Percentiles rank a stretch among this genome's conserved stretches.
These are phyloP conservation scores for Menidia beryllina DNA, from an alignment of 2,113 vertebrate genomes.

Conservation along the genomic window DNA sequence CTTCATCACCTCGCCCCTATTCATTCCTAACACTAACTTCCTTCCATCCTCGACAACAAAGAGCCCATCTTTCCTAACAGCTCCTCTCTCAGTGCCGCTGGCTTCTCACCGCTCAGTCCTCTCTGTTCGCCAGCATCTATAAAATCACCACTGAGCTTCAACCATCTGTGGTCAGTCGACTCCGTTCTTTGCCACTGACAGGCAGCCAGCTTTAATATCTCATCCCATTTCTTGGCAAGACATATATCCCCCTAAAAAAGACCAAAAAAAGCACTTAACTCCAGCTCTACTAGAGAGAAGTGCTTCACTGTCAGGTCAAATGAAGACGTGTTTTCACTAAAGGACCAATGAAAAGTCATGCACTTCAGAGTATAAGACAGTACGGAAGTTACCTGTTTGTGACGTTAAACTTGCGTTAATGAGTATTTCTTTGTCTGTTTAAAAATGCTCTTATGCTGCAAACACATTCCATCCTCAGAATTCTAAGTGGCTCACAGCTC, in stretches of 20 bases:
- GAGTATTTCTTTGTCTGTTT: too few relatives aligned
- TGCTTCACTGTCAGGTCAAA: neutral
- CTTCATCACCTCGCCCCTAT: neutral
- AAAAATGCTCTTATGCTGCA: slow-evolving; percentile 3
- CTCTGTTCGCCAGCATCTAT: slow-evolving; percentile 12
- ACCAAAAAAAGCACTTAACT: neutral
- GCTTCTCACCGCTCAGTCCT: slow-evolving; percentile 2
- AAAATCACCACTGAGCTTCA: neutral
- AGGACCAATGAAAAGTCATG: neutral
- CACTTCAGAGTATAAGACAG: neutral
- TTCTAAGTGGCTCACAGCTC: slow-evolving; percentile 14
- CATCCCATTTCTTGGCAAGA: neutral
- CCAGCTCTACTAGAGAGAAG: slow-evolving; percentile 1
- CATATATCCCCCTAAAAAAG: neutral
- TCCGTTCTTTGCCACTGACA: slow-evolving; percentile 8
- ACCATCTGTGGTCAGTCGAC: neutral
- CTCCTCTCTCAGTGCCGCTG: neutral
- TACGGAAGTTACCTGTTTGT: too few relatives aligned
- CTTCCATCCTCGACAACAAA: neutral
- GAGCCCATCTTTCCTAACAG: neutral
- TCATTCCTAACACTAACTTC: neutral
- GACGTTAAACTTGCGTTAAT: too few relatives aligned
- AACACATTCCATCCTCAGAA: neutral
- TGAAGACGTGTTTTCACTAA: neutral
- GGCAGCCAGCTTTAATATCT: slow-evolving; percentile 14